Conservation (phyloP, 2,113 vertebrate species). For the Otis tarda region DNA sequence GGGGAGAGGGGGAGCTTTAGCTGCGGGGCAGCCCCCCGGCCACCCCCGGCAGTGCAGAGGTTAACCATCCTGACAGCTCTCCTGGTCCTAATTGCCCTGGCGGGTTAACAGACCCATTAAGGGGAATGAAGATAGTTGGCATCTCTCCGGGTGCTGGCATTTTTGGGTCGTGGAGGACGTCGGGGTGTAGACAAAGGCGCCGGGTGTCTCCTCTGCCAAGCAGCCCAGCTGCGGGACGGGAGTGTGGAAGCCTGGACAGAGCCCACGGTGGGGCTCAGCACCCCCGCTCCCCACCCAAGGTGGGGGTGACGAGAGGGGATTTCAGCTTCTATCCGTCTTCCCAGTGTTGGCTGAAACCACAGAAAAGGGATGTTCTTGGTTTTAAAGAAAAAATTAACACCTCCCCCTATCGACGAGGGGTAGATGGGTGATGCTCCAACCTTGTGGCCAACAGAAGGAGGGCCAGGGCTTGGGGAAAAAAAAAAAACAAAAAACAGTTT, state of each 20-base stretch:
- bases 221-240: neutral
- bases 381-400: neutral
- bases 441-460: neutral
- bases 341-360: neutral
- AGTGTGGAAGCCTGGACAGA: neutral
- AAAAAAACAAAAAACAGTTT: neutral
- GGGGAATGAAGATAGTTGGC: constrained; percentile 40
- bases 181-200: neutral
- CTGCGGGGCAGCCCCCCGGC: neutral
- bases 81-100: constrained; percentile 46
- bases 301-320: rapidly evolving
- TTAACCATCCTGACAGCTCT: constrained; percentile 43
- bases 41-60: neutral
- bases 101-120: constrained; percentile 62
- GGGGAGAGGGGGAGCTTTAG: neutral
- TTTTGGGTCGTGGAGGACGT: neutral
- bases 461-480: rapidly evolving
- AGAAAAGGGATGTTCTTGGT: neutral
- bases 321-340: neutral
- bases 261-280: neutral
- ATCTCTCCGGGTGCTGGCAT: constrained; percentile 6
- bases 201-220: neutral
- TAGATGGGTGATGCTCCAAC: neutral
- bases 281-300: rapidly evolving
- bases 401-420: rapidly evolving